Evolutionary conservation across 2,113 vertebrate genomes (phyloP).

Genomic region (Acrocephalus arundinaceus): DNA sequence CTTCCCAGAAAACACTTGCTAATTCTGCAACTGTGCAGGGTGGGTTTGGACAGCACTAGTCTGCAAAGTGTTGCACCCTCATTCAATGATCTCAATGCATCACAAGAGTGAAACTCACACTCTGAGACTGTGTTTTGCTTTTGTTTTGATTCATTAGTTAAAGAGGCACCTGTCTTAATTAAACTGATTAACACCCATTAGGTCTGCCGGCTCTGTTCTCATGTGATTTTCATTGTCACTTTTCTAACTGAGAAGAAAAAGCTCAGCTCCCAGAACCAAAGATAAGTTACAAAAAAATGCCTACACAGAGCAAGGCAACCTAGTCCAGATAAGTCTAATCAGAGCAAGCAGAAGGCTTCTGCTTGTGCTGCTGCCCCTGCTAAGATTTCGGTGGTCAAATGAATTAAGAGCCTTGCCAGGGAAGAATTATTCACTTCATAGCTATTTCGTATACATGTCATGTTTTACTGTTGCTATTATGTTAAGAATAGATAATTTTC

Average conservation of each 20-base stretch:
- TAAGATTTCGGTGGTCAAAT: background rate
- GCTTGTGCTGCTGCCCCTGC: background rate
- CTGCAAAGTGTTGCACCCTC: background rate
- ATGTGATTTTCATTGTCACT: background rate
- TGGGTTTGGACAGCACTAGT: background rate
- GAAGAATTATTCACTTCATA: background rate
- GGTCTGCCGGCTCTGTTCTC: background rate
- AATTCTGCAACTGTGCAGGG: background rate
- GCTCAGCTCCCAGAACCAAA: background rate
- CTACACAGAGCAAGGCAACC: background rate
- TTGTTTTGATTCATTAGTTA: constrained; percentile 31
- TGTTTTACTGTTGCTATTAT: background rate
- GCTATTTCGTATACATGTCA: background rate
- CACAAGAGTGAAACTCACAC: background rate
- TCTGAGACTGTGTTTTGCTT: background rate
- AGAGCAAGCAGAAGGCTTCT: background rate
- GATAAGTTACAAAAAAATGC: background rate
- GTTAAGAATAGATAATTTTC: background rate
- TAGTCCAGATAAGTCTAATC: background rate
- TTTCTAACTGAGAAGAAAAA: background rate
- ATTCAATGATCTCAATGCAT: background rate
- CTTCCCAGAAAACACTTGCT: background rate
- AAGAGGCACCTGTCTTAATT: background rate
- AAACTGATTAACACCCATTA: background rate
- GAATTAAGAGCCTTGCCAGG: background rate